Evolutionary conservation across 92 coral and sea anemone species (phyloP), one percentile per base, ranked within the genome.

Genomic region (Virgularia gustaviana): DNA sequence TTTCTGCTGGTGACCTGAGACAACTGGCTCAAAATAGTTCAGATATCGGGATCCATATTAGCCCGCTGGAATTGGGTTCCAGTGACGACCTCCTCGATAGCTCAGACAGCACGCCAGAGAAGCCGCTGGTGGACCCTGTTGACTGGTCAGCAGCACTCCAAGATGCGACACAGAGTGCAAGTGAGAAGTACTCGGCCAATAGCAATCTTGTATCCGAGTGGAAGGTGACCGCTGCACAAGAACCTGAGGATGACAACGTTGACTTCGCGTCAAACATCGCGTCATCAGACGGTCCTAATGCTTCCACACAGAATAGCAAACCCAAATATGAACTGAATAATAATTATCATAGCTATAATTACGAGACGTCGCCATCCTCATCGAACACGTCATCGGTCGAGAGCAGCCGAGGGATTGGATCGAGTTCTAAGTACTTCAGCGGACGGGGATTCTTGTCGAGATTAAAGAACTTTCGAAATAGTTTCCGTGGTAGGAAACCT

Each of bases 1-100:
- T 67, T 35, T 45, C 74, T 25, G 58, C 52, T 33, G 74, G 34
- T 3, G 74, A 67, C 52, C 44, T 67, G 37, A 67, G 44, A 67
- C 74, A 67, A 36, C 59, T 67, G 27, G 53, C 58, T 11, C 57
- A 45, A 44, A 64, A 35, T 16, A 43, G 58, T 36, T 67, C 74
- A 12, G 53, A 45, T 22, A 67, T 67, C 33, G 74, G 58, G 0
- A 67, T 67, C 58, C 58, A 67, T 1, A 64, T 64, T 22, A 54
- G 20, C 16, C 34, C 71, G 27, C 31, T 67, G 10, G 59, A 45
- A 12, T 20, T 67, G 3, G 74, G 49, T 8, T 24, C 55, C 35
- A 53, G 41, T 20, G 36, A 67, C 42, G 74, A 67, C 43, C 53
- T 44, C 3, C 32, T 49, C 28, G 74, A 45, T 1, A 15, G 74